Conservation (phyloP, 2,797 vertebrate species). For the Amblyopsis hoosieri region DNA sequence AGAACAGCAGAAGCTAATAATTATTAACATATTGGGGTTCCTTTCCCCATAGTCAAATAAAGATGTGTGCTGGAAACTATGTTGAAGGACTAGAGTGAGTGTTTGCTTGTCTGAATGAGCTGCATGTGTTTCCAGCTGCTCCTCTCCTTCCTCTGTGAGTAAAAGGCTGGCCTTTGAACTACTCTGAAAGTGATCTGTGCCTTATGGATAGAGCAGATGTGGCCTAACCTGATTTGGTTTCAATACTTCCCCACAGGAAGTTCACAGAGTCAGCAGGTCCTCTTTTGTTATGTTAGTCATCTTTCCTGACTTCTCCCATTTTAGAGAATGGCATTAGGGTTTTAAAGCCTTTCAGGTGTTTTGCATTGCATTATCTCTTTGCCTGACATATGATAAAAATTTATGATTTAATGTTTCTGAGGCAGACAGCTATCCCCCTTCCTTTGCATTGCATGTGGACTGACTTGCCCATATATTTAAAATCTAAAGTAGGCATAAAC, state of each 20-base stretch:
- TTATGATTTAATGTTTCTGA: slow-evolving; percentile 21
- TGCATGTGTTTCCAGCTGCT: slow-evolving; percentile 72
- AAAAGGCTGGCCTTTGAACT: slow-evolving; percentile 78
- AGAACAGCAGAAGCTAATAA: slow-evolving; percentile 49
- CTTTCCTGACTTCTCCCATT: slow-evolving; percentile 51
- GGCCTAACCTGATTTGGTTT: slow-evolving; percentile 80
- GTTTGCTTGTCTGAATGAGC: slow-evolving; percentile 54
- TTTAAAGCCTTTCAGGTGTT: slow-evolving; percentile 25
- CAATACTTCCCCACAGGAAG: slow-evolving; percentile 80
- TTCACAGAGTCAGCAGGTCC: slow-evolving; percentile 76
- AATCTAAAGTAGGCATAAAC: too few species aligned
- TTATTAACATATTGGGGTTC: slow-evolving; percentile 43
- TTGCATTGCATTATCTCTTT: slow-evolving; percentile 36
- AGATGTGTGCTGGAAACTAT: slow-evolving; percentile 47
- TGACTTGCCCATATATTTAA: neutral
- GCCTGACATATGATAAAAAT: slow-evolving; percentile 17
- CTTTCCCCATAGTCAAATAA: slow-evolving; percentile 55
- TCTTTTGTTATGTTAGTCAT: slow-evolving; percentile 76
- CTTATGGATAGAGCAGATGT: slow-evolving; percentile 79
- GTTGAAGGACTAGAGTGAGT: slow-evolving; percentile 54
- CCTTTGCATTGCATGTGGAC: neutral
- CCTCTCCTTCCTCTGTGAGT: slow-evolving; percentile 67
- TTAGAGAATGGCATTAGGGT: slow-evolving; percentile 39
- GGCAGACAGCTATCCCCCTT: neutral
- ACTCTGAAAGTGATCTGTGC: slow-evolving; percentile 77